phyloP scores from a whole-genome alignment of 2,113 vertebrate genomes.

The Rhagologus leucostigma region DNA sequence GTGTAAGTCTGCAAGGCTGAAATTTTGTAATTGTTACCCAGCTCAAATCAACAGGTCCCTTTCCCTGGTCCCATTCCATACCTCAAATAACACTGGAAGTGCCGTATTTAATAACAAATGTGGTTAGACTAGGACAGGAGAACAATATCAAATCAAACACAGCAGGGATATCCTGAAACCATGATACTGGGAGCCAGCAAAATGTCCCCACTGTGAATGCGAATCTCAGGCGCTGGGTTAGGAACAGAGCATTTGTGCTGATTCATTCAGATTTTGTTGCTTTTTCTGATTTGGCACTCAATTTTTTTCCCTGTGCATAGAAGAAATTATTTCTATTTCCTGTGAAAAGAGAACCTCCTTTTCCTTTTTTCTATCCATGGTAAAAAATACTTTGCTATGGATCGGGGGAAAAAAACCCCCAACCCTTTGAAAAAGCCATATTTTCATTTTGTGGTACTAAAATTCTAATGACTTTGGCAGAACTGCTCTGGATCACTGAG shows the following conservation, averaged over 20 bases:
- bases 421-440: neutral
- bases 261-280: neutral
- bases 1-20: neutral
- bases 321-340: neutral
- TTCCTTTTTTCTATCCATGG: neutral
- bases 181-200: neutral
- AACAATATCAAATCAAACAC: neutral
- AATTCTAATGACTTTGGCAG: neutral
- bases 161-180: neutral
- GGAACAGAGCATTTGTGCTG: neutral
- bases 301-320: neutral
- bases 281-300: neutral
- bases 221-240: neutral
- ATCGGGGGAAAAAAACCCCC: rapidly evolving
- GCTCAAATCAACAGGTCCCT: neutral
- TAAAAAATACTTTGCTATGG: neutral
- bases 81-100: neutral
- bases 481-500: neutral
- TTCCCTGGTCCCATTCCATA: neutral
- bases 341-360: neutral
- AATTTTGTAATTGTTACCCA: neutral
- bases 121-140: neutral
- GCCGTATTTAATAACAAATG: neutral
- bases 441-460: neutral
- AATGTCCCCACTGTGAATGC: neutral